These are phyloP conservation scores for Xenus cinereus DNA, from an alignment of 2,113 vertebrate species.

Conservation along the genomic window DNA sequence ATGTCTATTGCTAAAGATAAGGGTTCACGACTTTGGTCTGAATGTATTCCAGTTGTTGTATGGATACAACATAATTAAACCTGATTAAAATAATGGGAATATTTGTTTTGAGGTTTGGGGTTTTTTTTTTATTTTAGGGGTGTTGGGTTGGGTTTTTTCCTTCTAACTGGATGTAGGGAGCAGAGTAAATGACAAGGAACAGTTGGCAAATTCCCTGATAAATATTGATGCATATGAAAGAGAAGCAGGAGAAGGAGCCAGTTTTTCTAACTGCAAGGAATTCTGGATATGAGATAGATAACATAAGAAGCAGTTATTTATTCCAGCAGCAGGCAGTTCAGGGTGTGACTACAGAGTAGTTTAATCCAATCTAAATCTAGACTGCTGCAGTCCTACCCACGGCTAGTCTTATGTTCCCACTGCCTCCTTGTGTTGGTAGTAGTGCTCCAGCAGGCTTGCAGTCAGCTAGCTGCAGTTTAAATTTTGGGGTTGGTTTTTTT, in stretches of 20 bases:
- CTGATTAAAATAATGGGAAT: neutral
- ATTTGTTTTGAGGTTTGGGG: neutral
- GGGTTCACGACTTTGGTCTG: neutral
- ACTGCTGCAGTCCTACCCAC: slow-evolving; percentile 46
- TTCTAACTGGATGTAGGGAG: neutral
- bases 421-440: slow-evolving; percentile 39
- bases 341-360: slow-evolving; percentile 49
- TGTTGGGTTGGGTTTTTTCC: neutral
- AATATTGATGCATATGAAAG: slow-evolving; percentile 49
- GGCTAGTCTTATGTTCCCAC: slow-evolving; percentile 26
- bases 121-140: neutral
- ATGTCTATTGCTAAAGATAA: neutral
- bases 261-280: slow-evolving; percentile 21
- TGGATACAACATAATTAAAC: neutral
- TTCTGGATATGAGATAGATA: slow-evolving; percentile 34
- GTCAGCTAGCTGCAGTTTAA: neutral
- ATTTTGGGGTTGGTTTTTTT: neutral
- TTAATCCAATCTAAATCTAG: slow-evolving; percentile 62
- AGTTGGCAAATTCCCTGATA: slow-evolving; percentile 55
- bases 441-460: slow-evolving; percentile 28
- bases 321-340: slow-evolving; percentile 38
- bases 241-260: slow-evolving; percentile 40
- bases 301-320: slow-evolving; percentile 47
- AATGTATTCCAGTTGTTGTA: neutral
- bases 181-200: slow-evolving; percentile 47